A percentile compares a stretch with the other conserved stretches of the same genome.
Conservation (phyloP, 2,797 vertebrate genomes). For the Hemitrygon akajei region DNA sequence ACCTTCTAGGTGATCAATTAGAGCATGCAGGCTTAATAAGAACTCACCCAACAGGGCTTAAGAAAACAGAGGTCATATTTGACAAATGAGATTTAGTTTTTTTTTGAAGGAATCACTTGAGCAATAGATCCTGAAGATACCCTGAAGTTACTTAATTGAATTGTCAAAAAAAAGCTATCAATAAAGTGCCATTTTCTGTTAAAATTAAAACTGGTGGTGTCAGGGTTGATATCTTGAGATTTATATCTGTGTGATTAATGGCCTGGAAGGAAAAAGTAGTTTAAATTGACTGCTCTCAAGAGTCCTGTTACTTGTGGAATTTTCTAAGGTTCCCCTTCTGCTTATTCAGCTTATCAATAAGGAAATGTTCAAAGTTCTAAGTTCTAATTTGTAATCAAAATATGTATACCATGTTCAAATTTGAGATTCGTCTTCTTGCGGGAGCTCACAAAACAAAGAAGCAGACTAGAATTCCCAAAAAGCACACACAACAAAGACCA, state of each 20-base stretch:
- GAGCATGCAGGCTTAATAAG: background rate
- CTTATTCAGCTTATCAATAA: background rate
- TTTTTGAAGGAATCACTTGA: background rate
- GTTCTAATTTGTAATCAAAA: no score
- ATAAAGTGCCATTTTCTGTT: no score
- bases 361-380: no score
- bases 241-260: background rate
- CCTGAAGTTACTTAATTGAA: background rate
- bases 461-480: no score
- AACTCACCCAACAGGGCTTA: background rate
- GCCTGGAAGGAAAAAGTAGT: background rate
- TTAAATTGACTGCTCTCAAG: background rate
- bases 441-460: no score
- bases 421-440: no score
- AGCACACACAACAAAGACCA: no score
- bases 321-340: background rate
- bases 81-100: background rate
- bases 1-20: background rate
- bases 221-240: no score
- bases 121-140: background rate
- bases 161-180: background rate
- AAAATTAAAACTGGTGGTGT: no score
- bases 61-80: constrained; percentile 10
- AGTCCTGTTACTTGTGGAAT: background rate
- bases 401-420: no score